Conservation (phyloP, 92 coral and sea anemone species). For the Pocillopora grandis region DNA sequence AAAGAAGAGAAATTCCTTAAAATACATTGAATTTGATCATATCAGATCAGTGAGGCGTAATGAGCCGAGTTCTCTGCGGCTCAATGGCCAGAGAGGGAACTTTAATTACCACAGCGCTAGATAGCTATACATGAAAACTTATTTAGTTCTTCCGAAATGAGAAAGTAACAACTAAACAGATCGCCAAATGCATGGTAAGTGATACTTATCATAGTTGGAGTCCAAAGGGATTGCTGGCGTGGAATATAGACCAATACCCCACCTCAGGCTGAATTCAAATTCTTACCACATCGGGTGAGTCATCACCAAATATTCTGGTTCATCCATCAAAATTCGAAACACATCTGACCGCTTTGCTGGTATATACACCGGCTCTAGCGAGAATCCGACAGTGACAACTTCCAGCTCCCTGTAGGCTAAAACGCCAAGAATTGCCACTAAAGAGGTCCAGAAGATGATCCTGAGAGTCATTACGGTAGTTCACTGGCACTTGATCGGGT, state of each 20-base stretch:
- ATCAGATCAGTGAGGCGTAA: background rate
- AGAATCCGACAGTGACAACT: conserved; percentile 5
- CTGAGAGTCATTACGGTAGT: background rate
- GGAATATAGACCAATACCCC: too few species aligned
- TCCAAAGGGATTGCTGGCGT: too few species aligned
- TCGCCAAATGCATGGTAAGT: too few species aligned
- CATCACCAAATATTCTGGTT: background rate
- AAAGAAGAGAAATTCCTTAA: background rate
- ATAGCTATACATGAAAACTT: background rate
- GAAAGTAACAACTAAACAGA: too few species aligned
- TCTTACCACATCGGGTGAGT: conserved; percentile 27
- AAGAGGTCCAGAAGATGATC: background rate
- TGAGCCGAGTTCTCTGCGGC: too few species aligned
- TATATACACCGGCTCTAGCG: background rate
- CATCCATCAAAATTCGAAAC: conserved; percentile 4
- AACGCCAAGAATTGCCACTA: conserved; percentile 2
- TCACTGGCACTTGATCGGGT: too few species aligned
- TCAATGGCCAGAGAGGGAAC: too few species aligned
- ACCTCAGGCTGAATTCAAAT: background rate
- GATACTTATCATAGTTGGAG: too few species aligned
- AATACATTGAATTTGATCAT: background rate
- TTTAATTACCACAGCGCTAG: too few species aligned
- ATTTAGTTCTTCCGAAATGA: background rate
- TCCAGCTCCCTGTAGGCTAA: conserved; percentile 28
- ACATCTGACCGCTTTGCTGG: conserved; percentile 36